Base-by-base conservation (phyloP, 2,113 vertebrate species). In the Phocoena sinus region DNA sequence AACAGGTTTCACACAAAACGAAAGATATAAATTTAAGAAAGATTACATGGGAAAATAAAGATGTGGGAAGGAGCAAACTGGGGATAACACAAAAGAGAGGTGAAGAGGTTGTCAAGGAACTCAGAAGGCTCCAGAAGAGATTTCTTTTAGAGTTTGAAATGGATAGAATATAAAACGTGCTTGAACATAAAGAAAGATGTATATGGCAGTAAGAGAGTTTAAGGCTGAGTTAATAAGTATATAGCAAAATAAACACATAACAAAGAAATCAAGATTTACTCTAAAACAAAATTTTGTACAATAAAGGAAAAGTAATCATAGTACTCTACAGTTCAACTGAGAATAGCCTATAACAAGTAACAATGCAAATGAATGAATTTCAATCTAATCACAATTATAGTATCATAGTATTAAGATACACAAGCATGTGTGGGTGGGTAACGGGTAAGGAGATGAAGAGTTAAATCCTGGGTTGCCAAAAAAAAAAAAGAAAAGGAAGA, bases 11-110 rank as follows among this genome's bases (percentile, higher is more conserved):
- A 76, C 53, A 71, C 9, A 79, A 83, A 90, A 63, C 44, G 82
- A 76, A 90, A 68, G 41, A 53, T 63, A 28, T 20, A 92, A 77
- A 71, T 92, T n/a, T 96, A 86, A 81, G 85, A 73, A 90, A 81
- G 18, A 76, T 36, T 77, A 89, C 33, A 53, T 18, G 60, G 50
- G 33, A 96, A 92, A 67, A 92, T 56, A 94, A 89, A 89, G 62
- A 79, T 17, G 65, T 3, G 14, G n/a, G 31, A 74, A 96, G 53
- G 7, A 89, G 36, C 8, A 88, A 85, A 92, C 58, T 41, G 36
- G 44, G 58, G 81, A 36, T 79, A 74, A 93, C 15, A 38, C 4
- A 53, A 83, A 53, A 60, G 41, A 84, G 36, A 58, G 38, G 47
- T 93, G 41, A 87, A 85, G 56, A 92, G 71, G 41, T 36, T 50